These are phyloP conservation scores for Drosophila varians DNA, from an alignment of 1,140 invertebrate genomes.

Conservation along the genomic window DNA sequence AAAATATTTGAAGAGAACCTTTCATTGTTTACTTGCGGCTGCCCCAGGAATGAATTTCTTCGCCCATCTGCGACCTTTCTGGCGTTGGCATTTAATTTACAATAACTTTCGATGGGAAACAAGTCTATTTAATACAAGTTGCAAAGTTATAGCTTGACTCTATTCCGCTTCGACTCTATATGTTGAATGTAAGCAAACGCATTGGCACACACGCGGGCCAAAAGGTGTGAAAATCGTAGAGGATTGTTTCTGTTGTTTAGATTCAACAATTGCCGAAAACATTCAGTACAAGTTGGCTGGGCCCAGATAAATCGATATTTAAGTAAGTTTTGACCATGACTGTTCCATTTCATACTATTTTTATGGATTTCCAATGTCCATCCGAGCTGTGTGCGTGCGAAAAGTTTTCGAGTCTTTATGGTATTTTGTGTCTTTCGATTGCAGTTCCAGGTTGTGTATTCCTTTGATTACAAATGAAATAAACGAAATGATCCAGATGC, in stretches of 20 bases:
- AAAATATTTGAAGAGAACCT: neutral
- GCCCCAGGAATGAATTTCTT: neutral
- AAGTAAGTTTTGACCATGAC: conserved; percentile 72
- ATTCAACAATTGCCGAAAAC: conserved; percentile 71
- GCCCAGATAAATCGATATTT: conserved; percentile 71
- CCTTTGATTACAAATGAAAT: conserved; percentile 80
- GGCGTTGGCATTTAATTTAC: conserved; percentile 29
- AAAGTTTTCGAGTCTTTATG: conserved; percentile 64
- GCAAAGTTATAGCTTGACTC: conserved; percentile 39
- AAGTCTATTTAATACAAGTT: conserved; percentile 31
- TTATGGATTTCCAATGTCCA: conserved; percentile 23
- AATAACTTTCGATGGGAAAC: conserved; percentile 26
- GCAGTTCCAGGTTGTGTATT: conserved; percentile 43
- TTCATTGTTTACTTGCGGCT: neutral
- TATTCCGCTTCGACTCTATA: conserved; percentile 19
- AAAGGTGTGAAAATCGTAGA: conserved; percentile 65
- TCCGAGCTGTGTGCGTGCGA: neutral
- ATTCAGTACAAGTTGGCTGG: conserved; percentile 47
- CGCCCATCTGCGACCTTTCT: conserved; percentile 8
- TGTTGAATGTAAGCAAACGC: conserved; percentile 28
- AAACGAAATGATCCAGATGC: conserved; percentile 79
- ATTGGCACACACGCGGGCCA: conserved; percentile 20
- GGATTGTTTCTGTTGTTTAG: conserved; percentile 60
- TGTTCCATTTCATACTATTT: conserved; percentile 56
- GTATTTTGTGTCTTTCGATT: conserved; percentile 48